Evolutionary conservation across 2,797 vertebrate genomes (phyloP).

Genomic region (Apogon hyalosoma): DNA sequence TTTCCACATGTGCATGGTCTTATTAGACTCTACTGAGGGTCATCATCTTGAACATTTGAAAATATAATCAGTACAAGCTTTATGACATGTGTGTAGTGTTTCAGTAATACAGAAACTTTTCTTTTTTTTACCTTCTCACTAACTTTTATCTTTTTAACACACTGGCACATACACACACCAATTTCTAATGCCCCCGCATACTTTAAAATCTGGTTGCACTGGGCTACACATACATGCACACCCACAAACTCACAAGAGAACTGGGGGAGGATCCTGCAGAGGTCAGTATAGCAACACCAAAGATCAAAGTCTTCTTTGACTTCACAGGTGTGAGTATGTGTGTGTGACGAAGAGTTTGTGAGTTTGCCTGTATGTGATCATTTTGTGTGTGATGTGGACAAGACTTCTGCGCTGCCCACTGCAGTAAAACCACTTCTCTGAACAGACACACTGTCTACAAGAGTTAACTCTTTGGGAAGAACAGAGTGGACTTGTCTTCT

Average conservation of each 20-base stretch:
- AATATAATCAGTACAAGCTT: constrained; percentile 25
- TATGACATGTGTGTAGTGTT: constrained; percentile 1
- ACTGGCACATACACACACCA: background rate
- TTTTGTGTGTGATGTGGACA: constrained; percentile 33
- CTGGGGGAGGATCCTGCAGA: constrained; percentile 84
- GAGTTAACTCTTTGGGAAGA: constrained; percentile 21
- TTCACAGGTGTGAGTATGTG: constrained; percentile 44
- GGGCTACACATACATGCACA: constrained; percentile 37
- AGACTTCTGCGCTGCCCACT: constrained; percentile 30
- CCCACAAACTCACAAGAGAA: constrained; percentile 41
- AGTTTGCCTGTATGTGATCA: constrained; percentile 7
- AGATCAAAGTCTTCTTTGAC: constrained; percentile 74
- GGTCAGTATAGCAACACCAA: constrained; percentile 90
- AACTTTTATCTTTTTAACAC: constrained; percentile 16
- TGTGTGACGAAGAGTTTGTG: constrained; percentile 4
- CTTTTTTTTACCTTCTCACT: background rate
- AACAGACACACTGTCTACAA: constrained; percentile 17
- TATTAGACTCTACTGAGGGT: constrained; percentile 23
- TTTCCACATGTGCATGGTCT: constrained; percentile 51
- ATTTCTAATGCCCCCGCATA: constrained; percentile 14
- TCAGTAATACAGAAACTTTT: background rate
- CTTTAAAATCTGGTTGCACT: constrained; percentile 18
- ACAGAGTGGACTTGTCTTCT: background rate
- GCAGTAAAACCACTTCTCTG: constrained; percentile 32
- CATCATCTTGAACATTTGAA: constrained; percentile 43